These are phyloP conservation scores for Cynopterus brachyotis DNA, from an alignment of 2,113 vertebrate species.

Conservation along the genomic window DNA sequence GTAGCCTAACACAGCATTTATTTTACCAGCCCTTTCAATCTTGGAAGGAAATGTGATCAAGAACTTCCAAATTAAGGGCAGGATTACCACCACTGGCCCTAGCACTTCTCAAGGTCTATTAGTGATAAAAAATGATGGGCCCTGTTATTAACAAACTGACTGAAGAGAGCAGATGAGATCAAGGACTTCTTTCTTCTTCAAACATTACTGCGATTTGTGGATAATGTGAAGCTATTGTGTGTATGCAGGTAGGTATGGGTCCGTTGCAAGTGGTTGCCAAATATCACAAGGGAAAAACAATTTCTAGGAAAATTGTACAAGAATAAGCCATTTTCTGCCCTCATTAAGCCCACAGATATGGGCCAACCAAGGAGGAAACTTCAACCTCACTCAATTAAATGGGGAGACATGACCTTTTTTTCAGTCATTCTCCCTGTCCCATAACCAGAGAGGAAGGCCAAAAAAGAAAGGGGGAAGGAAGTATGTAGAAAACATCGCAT, in stretches of 20 bases:
- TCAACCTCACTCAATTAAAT: not conserved
- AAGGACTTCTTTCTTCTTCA: not conserved
- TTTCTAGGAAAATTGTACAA: not conserved
- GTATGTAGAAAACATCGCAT: not conserved
- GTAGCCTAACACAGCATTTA: not conserved
- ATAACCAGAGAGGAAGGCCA: not conserved
- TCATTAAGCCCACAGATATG: not conserved
- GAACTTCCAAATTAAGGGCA: not conserved
- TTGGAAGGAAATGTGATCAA: not conserved
- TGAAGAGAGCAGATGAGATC: not conserved
- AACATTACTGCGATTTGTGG: not conserved
- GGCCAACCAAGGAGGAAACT: not conserved
- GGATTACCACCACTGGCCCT: not conserved
- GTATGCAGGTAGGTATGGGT: not conserved
- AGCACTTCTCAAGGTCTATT: not conserved
- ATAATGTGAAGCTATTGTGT: not conserved
- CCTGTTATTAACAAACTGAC: not conserved
- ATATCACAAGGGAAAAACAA: not conserved
- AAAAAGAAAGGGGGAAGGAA: not conserved
- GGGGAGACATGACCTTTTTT: not conserved
- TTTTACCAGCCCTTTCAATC: not conserved
- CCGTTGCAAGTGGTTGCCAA: too few relatives aligned
- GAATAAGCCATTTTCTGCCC: not conserved
- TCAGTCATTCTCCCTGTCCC: not conserved
- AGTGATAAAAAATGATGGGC: not conserved